Base-by-base conservation (phyloP, 2,888 invertebrate species). In the Brachyptera risi region DNA sequence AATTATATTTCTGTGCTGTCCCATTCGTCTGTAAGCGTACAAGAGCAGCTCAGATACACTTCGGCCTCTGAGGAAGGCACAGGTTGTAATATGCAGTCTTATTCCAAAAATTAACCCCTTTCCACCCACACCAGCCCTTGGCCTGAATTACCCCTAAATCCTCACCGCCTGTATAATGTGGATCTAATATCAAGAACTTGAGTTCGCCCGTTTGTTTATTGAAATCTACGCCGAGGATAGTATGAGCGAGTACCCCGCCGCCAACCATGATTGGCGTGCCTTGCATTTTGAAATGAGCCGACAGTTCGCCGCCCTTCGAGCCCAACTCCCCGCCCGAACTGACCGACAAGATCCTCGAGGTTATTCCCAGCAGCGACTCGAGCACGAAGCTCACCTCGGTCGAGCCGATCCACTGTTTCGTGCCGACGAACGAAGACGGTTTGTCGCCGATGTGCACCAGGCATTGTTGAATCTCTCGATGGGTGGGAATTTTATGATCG, bases 251-350 rank as follows among this genome's bases (percentile, higher is more conserved):
- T 37, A 96, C 94, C 66, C 97, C 98, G 21, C 99, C 99, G 71
- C 96, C 99, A 69, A 99, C 97, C 99, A 99, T 99, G 62, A 99
- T 84, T 21, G 99, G 99, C 26, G 94, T 92, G 56, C 98, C 98
- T 70, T 95, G 88, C 47, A 84, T 88, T 69, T 89, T 83, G 73
- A 99, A 99, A 79, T 99, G 99, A 72, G 87, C 82, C 1, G 88
- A 80, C 65, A 99, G 77, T 71, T 95, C 92, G 24, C 90, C 83
- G 4, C 88, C 92, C 71, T 90, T 85, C 27, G 80, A 80, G 4
- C 83, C 80, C 74, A 98, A 76, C 69, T 98, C 96, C 31, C 84
- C 82, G 7, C 98, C 98, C 19, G 86, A 88, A 68, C 86, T 87
- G 0, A 95, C 92, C 70, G 87, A 87, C 64, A 96, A 78, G 66